Percentiles rank a stretch among this genome's conserved stretches.
phyloP scores from a whole-genome alignment of 2,888 invertebrate genomes.

The Beris chalybata region DNA sequence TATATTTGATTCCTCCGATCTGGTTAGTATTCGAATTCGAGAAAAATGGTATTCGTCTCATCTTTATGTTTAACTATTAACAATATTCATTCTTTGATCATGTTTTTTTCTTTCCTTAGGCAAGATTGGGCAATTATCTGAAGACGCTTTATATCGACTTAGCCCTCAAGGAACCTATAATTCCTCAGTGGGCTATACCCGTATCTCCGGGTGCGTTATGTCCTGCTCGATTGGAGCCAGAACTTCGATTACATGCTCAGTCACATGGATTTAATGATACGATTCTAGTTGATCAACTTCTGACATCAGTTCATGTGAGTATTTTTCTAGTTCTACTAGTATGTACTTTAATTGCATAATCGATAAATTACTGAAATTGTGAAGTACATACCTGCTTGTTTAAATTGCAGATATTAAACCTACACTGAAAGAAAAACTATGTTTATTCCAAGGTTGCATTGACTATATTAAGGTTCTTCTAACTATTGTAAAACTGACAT shows the following conservation, averaged over 20 bases:
- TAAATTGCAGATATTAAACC: no score
- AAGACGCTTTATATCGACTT: constrained; percentile 58
- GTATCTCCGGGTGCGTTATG: constrained; percentile 58
- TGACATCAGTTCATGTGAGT: constrained; percentile 58
- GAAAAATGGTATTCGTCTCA: no score
- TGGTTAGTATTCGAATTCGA: no score
- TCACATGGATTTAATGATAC: constrained; percentile 50
- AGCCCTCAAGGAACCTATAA: constrained; percentile 57
- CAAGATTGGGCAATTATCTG: constrained; percentile 54
- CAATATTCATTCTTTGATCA: background rate
- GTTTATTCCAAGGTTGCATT: no score
- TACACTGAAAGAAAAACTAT: no score
- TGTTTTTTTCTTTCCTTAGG: constrained; percentile 40
- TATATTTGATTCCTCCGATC: no score
- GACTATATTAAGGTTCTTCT: no score
- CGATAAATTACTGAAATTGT: no score
- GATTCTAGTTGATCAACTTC: constrained; percentile 55
- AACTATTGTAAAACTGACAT: no score
- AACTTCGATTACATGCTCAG: constrained; percentile 53
- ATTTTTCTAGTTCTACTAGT: constrained; percentile 22
- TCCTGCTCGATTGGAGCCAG: constrained; percentile 60
- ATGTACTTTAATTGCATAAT: no score
- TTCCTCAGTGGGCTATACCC: constrained; percentile 58
- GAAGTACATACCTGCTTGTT: no score
- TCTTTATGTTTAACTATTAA: background rate